Conservation (phyloP, 30 jellyfish, hydroid and myxozoan genomes). For the Aurelia aurita complex sp. Pacific region DNA sequence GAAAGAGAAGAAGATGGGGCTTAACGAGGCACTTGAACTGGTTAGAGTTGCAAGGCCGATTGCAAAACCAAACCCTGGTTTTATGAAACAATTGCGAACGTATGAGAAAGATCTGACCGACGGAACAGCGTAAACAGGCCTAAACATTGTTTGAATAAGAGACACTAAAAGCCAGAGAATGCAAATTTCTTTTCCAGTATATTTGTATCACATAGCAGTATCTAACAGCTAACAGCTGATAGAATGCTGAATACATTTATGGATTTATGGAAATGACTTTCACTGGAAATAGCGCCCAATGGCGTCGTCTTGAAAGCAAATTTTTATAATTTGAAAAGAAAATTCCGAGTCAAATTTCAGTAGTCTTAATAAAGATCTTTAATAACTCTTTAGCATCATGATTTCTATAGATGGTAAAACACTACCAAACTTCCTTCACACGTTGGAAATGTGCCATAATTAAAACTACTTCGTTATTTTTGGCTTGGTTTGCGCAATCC, state of each 20-base stretch:
- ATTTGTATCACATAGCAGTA: too few relatives aligned
- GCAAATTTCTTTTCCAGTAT: neutral
- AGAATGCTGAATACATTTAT: neutral
- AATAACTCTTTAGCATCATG: neutral
- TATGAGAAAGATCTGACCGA: constrained; percentile 35
- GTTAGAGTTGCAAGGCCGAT: constrained; percentile 48
- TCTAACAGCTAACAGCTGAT: neutral
- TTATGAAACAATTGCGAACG: constrained; percentile 38
- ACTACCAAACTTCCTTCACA: too few relatives aligned
- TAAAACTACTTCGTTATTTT: too few relatives aligned
- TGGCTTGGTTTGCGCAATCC: too few relatives aligned
- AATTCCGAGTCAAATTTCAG: neutral
- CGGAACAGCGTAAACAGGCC: neutral
- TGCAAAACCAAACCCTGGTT: constrained; percentile 78
- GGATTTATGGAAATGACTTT: too few relatives aligned
- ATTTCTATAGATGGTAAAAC: neutral
- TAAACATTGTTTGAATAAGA: neutral
- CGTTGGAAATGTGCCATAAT: too few relatives aligned
- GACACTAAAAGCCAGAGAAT: neutral
- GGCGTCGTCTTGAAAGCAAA: too few relatives aligned
- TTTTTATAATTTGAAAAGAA: neutral
- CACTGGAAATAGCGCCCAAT: too few relatives aligned
- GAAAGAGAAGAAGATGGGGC: constrained; percentile 28
- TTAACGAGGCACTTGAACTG: constrained; percentile 34
- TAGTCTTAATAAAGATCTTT: neutral